A percentile compares a stretch with the other conserved stretches of the same genome.
Conservation (phyloP, 2,113 vertebrate species). For the Arizona elegans region DNA sequence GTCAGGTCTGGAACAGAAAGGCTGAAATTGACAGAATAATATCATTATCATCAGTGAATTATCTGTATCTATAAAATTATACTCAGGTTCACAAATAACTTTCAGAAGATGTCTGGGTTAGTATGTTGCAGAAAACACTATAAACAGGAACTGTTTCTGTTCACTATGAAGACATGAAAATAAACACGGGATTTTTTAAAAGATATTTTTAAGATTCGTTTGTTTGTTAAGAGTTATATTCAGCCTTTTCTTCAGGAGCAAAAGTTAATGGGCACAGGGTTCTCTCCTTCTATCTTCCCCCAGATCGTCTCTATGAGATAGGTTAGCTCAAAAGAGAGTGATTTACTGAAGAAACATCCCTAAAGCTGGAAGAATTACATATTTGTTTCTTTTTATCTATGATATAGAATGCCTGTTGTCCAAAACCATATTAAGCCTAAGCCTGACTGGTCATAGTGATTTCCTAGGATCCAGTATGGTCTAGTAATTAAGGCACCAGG, state of each 20-base stretch:
- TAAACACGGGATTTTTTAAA: background rate
- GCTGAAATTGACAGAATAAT: slow-evolving; percentile 71
- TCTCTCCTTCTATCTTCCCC: background rate
- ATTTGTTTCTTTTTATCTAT: background rate
- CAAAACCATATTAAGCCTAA: background rate
- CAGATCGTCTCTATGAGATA: background rate
- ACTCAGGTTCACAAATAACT: background rate
- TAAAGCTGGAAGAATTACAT: background rate
- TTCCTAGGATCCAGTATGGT: background rate
- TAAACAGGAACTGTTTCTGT: background rate
- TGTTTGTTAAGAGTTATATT: background rate
- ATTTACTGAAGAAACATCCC: background rate
- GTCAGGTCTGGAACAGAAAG: slow-evolving; percentile 95
- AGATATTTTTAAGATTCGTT: background rate
- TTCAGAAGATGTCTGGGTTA: background rate
- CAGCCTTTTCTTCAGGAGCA: background rate
- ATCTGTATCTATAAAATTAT: background rate
- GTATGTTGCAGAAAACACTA: background rate
- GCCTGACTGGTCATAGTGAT: background rate
- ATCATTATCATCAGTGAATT: background rate
- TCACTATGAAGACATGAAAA: background rate
- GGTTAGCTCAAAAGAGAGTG: background rate
- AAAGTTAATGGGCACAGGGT: background rate
- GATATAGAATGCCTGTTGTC: background rate
- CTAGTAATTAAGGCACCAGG: background rate